phyloP scores from a whole-genome alignment of 2,888 invertebrate species.

The Sipunculus nudus region DNA sequence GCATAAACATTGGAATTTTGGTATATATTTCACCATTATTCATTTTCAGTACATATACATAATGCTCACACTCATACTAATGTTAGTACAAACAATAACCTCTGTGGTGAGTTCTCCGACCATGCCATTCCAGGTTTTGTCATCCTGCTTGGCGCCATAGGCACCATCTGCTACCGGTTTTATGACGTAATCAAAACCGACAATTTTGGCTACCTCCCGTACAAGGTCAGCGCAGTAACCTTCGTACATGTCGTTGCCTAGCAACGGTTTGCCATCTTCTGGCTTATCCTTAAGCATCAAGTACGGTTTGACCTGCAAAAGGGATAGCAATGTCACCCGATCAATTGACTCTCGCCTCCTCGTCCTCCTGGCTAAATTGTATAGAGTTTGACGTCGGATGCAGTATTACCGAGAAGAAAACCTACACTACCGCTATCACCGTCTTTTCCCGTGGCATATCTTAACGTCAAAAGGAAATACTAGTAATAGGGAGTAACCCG shows the following conservation, averaged over 20 bases:
- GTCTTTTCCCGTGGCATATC: too few species aligned
- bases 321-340: not conserved
- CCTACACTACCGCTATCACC: too few species aligned
- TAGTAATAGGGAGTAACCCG: too few species aligned
- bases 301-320: slow-evolving; percentile 56
- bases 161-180: slow-evolving; percentile 39
- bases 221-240: slow-evolving; percentile 69
- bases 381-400: too few species aligned
- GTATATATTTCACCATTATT: too few species aligned
- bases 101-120: slow-evolving; percentile 62
- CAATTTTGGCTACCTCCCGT: slow-evolving; percentile 56
- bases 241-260: slow-evolving; percentile 81
- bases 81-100: slow-evolving; percentile 45
- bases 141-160: slow-evolving; percentile 38
- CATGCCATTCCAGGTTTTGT: slow-evolving; percentile 64
- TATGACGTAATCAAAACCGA: slow-evolving; percentile 62
- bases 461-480: too few species aligned
- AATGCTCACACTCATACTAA: too few species aligned
- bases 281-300: slow-evolving; percentile 49
- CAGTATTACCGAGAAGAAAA: too few species aligned
- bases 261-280: slow-evolving; percentile 65
- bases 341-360: not conserved
- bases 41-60: too few species aligned
- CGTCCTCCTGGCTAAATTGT: not conserved
- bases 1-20: too few species aligned